Conservation (phyloP, 1,140 invertebrate species). For the Idris sp. region DNA sequence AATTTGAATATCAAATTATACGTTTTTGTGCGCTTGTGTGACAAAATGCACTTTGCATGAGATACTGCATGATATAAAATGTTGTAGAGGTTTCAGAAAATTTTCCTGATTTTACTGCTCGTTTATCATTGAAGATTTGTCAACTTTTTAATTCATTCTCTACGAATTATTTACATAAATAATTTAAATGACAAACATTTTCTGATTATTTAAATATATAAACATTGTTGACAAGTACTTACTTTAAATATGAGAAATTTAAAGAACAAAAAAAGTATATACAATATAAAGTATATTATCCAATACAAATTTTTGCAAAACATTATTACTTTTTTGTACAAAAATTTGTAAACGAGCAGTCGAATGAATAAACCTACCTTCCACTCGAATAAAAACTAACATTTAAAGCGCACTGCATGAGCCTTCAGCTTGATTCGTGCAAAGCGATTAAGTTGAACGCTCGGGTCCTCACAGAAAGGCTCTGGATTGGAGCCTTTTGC, state of each 20-base stretch:
- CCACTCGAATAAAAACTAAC: conserved; percentile 67
- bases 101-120: conserved; percentile 43
- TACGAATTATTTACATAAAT: neutral
- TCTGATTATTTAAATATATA: too few relatives aligned
- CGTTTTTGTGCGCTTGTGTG: conserved; percentile 5
- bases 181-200: too few relatives aligned
- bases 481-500: conserved; percentile 75
- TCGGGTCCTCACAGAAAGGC: conserved; percentile 79
- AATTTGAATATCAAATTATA: neutral
- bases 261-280: too few relatives aligned
- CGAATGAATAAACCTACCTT: conserved; percentile 68
- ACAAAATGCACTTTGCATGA: conserved; percentile 41
- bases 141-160: neutral
- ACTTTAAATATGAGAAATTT: too few relatives aligned
- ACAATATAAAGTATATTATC: neutral
- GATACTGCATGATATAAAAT: conserved; percentile 28
- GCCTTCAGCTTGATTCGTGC: conserved; percentile 72
- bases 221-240: too few relatives aligned
- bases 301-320: too few relatives aligned
- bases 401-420: conserved; percentile 72
- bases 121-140: too few relatives aligned
- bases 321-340: too few relatives aligned
- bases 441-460: conserved; percentile 72
- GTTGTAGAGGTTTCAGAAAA: conserved; percentile 24
- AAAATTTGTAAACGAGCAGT: conserved; percentile 43